Base-by-base conservation (phyloP, 2,888 invertebrate genomes). In the Bimastos eiseni region DNA sequence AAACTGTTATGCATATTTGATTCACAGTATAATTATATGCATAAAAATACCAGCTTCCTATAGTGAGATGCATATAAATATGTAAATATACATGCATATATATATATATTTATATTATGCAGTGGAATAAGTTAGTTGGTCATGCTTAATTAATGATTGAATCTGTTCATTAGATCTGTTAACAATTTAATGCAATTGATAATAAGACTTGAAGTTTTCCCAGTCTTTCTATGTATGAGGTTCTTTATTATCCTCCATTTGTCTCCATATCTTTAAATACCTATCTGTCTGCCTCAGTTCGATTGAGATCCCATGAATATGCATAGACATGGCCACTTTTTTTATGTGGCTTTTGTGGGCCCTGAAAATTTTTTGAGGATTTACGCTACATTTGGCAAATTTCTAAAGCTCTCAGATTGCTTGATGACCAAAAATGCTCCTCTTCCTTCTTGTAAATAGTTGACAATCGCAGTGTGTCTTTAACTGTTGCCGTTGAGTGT, bases 381-480 rank as follows among this genome's bases (percentile, higher is more conserved):
- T n/a, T n/a, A n/a, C n/a, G n/a, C n/a, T n/a, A n/a, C n/a, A n/a
- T n/a, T n/a, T n/a, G 49, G 49, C 49, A 70, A n/a, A 70, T 70
- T 70, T n/a, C 70, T n/a, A 30, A 70, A n/a, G n/a, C 30, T n/a
- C n/a, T 70, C 13, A n/a, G n/a, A n/a, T 70, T 70, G 70, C 70
- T 11, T n/a, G 70, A 13, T n/a, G 17, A 8, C 70, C 70, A 70
- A 13, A 70, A 86, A 86, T 36, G 34, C 86, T 86, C 36, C 86
- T 37, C 36, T 36, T 86, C 19, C 34, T 36, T 24, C 24, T 86
- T 86, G 86, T 86, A 86, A 86, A 86, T 86, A 86, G 86, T 86
- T 33, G 86, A 86, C 86, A 86, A 37, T 86, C 37, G 70, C 70
- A 86, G 34, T 86, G 34, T 86, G 86, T 86, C 37, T 86, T 86